Percentiles rank a stretch among this genome's conserved stretches.
These are phyloP conservation scores for Drosophila sechellia DNA, from an alignment of 1,140 invertebrate genomes.

Conservation along the genomic window DNA sequence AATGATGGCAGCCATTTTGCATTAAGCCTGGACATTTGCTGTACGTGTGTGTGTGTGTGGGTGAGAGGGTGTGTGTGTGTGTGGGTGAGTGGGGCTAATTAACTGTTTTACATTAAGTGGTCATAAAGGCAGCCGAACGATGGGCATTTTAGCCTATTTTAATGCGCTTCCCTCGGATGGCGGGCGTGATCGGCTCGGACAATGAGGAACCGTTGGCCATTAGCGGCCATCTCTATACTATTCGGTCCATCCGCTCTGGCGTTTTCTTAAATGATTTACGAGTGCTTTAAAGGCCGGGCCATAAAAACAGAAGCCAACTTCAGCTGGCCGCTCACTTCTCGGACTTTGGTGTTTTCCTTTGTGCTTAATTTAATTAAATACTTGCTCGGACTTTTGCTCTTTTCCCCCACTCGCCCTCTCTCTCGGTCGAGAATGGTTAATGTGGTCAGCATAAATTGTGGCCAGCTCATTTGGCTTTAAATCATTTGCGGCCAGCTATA, in stretches of 20 bases:
- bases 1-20: slow-evolving; percentile 72
- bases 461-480: slow-evolving; percentile 76
- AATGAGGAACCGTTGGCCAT: slow-evolving; percentile 60
- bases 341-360: slow-evolving; percentile 56
- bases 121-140: slow-evolving; percentile 59
- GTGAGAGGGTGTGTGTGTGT: slow-evolving; percentile 20
- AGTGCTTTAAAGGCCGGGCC: slow-evolving; percentile 62
- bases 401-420: not conserved
- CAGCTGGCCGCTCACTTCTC: slow-evolving; percentile 18
- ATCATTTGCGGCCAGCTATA: slow-evolving; percentile 63
- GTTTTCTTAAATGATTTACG: slow-evolving; percentile 74
- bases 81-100: slow-evolving; percentile 62
- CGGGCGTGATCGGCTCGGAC: slow-evolving; percentile 73
- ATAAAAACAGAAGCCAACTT: slow-evolving; percentile 60
- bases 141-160: slow-evolving; percentile 77
- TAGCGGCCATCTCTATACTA: slow-evolving; percentile 44
- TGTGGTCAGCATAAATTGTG: slow-evolving; percentile 78
- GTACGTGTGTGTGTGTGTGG: not conserved
- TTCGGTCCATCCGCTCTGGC: slow-evolving; percentile 5
- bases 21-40: slow-evolving; percentile 54
- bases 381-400: slow-evolving; percentile 59
- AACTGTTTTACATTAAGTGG: slow-evolving; percentile 82
- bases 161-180: slow-evolving; percentile 56
- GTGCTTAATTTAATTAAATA: slow-evolving; percentile 81
- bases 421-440: slow-evolving; percentile 62